Evolutionary conservation across 1,140 invertebrate genomes (phyloP), one percentile per base, ranked within the genome.

Genomic region (Teleopsis dalmanni): DNA sequence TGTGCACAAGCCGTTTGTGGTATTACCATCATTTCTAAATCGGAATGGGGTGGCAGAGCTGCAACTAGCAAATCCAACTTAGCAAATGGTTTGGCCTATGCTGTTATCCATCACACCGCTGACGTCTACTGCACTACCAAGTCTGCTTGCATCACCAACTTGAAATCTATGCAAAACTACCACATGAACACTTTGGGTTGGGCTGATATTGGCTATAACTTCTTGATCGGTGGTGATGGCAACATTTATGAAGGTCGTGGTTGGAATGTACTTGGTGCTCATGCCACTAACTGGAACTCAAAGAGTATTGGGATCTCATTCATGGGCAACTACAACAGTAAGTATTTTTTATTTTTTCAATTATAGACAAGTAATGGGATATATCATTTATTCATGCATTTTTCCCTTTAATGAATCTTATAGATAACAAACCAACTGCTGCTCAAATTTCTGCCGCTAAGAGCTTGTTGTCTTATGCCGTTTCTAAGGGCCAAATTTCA

Each of bases 51-150:
- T 6, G 84, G 79, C 4, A 72, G 78, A 38, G 59, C 75, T 0
- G 72, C 83, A 0, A 73, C 55, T 0, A 40, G 70, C 22, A 62
- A 60, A 5, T 54, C 58, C 16, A 53, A 61, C 0, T 66, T 86
- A 58, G 49, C 52, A 7, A 74, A 67, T 33, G 82, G 82, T 4
- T 78, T 87, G 5, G 76, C 79, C 7, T 84, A 80, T 37, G 84
- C 85, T 2, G 81, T 90, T 35, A 83, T 88, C 50, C 85, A 87
- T 70, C 87, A 89, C 58, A 82, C 82, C 1, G 78, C 79, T 2
- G 59, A 65, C 4, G 87, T 85, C 59, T 62, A 70, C 29, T 68
- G 65, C 50, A 77, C 43, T 46, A 79, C 59, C 57, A 51, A 58
- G 21, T 45, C 55, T 2, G 68, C 77, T 35, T 82, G 80, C 57